Conservation (phyloP, 30 jellyfish, hydroid and myxozoan genomes). For the Pseudorhiza aurosa region DNA sequence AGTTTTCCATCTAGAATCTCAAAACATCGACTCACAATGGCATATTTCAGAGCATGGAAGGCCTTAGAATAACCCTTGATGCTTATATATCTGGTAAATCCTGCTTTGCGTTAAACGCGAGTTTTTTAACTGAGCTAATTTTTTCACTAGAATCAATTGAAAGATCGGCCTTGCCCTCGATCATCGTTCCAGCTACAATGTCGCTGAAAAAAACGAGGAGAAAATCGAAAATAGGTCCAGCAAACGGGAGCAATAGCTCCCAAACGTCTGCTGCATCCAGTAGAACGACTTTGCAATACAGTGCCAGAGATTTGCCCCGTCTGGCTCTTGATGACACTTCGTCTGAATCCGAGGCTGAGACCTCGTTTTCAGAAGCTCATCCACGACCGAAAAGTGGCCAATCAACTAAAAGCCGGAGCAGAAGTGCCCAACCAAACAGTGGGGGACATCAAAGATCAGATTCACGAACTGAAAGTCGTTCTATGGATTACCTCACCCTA, state of each 20-base stretch:
- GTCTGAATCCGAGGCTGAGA: slow-evolving; percentile 57
- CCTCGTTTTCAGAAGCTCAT: slow-evolving; percentile 35
- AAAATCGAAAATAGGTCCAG: slow-evolving; percentile 14
- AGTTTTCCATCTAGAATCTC: too few species aligned
- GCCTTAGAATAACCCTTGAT: too few species aligned
- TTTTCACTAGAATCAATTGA: slow-evolving; percentile 26
- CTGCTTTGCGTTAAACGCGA: too few species aligned
- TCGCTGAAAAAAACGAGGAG: slow-evolving; percentile 31
- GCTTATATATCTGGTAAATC: too few species aligned
- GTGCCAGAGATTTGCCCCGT: slow-evolving; percentile 59
- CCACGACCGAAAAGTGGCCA: slow-evolving; percentile 27
- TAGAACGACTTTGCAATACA: slow-evolving; percentile 1
- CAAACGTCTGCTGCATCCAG: slow-evolving; percentile 24
- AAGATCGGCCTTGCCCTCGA: slow-evolving; percentile 21
- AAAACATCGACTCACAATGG: too few species aligned
- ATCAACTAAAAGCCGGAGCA: slow-evolving; percentile 3
- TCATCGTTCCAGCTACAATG: slow-evolving; percentile 26
- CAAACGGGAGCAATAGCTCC: neutral
- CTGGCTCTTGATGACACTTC: slow-evolving; percentile 61
- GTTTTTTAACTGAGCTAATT: too few species aligned
- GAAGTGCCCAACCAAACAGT: neutral
- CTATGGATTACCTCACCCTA: neutral
- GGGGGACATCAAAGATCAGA: neutral
- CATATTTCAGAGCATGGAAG: too few species aligned
- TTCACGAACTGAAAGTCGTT: neutral